These are phyloP conservation scores for Amphipyra tragopoginis DNA, from an alignment of 2,888 invertebrate species.

Conservation along the genomic window DNA sequence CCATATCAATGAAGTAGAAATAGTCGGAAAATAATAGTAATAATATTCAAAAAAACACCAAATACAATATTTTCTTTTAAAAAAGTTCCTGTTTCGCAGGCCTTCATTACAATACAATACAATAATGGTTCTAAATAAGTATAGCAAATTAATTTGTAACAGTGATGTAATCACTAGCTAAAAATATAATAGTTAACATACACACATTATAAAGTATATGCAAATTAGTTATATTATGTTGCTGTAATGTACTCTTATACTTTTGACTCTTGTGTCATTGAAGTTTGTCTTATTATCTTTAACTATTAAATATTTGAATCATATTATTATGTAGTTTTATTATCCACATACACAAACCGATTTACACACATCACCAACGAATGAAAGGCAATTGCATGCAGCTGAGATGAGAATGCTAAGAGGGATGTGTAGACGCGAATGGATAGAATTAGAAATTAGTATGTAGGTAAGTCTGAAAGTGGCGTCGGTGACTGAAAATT, in stretches of 20 bases:
- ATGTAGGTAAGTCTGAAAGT: no score
- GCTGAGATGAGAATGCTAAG: no score
- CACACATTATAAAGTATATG: constrained; percentile 11
- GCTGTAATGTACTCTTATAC: constrained; percentile 38
- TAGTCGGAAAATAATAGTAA: no score
- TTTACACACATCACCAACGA: neutral
- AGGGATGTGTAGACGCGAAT: no score
- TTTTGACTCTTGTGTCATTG: constrained; percentile 56
- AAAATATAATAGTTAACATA: neutral
- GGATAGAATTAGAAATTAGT: no score
- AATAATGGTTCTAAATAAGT: constrained; percentile 6
- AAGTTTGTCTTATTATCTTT: constrained; percentile 53
- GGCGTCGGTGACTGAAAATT: no score
- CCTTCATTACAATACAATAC: constrained; percentile 25
- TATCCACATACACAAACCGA: constrained; percentile 3
- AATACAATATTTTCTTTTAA: neutral
- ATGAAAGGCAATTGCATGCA: no score
- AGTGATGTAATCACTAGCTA: constrained; percentile 3
- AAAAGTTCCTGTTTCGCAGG: constrained; percentile 20
- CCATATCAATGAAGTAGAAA: no score
- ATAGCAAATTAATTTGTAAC: neutral
- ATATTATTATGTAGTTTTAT: constrained; percentile 41
- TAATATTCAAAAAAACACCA: no score
- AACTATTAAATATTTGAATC: constrained; percentile 60
- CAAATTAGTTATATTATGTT: constrained; percentile 30